Conservation (phyloP, 2,797 vertebrate genomes). For the Smutsia temminckii region DNA sequence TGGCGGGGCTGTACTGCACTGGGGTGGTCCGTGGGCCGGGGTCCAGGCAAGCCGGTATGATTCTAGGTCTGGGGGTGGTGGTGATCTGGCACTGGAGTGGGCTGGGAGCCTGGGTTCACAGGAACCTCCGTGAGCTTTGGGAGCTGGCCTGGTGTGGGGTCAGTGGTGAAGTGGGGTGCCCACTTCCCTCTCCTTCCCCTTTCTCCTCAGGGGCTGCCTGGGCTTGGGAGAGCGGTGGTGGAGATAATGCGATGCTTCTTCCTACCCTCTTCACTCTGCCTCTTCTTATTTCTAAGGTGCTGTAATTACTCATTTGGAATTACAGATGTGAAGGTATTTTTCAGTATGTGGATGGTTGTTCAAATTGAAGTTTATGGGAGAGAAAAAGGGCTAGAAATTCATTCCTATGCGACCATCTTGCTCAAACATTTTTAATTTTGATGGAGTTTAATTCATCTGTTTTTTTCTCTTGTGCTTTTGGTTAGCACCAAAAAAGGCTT, state of each 20-base stretch:
- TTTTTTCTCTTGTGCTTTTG: background rate
- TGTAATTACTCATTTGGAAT: background rate
- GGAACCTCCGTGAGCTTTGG: background rate
- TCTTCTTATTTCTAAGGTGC: background rate
- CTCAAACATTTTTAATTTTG: constrained; percentile 4
- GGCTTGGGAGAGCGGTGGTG: background rate
- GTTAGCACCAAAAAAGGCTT: background rate
- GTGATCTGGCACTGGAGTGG: background rate
- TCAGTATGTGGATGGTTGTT: background rate
- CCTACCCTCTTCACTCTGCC: background rate
- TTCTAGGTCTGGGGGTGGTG: background rate
- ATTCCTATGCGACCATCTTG: background rate
- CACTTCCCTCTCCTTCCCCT: background rate
- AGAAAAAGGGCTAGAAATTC: background rate
- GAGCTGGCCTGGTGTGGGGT: background rate
- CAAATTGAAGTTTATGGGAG: background rate
- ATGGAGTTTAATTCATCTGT: background rate
- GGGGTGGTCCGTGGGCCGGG: background rate
- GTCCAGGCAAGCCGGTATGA: background rate
- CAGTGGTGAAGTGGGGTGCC: background rate
- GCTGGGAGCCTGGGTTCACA: background rate
- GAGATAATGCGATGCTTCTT: background rate
- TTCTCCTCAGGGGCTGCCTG: background rate
- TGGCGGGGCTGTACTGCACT: background rate
- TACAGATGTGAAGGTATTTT: background rate